A percentile compares a stretch with the other conserved stretches of the same genome.
These are phyloP conservation scores for Linnaemya vulpina DNA, from an alignment of 2,888 invertebrate species.

Conservation along the genomic window DNA sequence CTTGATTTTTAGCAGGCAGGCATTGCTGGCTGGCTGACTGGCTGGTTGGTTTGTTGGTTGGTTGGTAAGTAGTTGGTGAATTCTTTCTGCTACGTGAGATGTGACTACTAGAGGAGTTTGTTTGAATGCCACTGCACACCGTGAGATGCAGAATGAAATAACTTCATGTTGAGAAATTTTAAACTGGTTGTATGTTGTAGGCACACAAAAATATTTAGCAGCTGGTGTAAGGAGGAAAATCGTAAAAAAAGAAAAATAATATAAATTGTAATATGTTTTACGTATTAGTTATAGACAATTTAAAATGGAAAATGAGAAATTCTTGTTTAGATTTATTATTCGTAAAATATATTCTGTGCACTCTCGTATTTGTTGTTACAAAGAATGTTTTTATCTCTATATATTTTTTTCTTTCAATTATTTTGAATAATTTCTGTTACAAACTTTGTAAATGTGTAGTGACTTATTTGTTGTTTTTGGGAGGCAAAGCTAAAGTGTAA, in stretches of 20 bases:
- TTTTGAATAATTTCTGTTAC: slow-evolving; percentile 1
- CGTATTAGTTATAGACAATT: slow-evolving; percentile 60
- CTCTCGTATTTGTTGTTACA: slow-evolving; percentile 8
- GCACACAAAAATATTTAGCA: slow-evolving; percentile 37
- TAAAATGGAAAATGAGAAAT: slow-evolving; percentile 41
- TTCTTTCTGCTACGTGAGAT: slow-evolving; percentile 46
- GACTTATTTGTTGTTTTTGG: not conserved
- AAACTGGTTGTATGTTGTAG: slow-evolving; percentile 34
- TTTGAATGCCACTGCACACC: slow-evolving; percentile 39
- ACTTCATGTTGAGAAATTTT: slow-evolving; percentile 33
- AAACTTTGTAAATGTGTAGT: not conserved
- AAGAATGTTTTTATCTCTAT: slow-evolving; percentile 1
- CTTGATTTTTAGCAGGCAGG: not conserved
- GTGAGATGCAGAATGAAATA: slow-evolving; percentile 31
- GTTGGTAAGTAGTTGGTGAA: slow-evolving; percentile 43
- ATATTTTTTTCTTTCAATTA: slow-evolving; percentile 12
- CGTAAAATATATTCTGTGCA: no score
- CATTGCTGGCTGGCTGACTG: not conserved
- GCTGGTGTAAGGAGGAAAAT: slow-evolving; percentile 24
- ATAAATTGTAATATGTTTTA: slow-evolving; percentile 48
- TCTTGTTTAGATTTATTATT: slow-evolving; percentile 29
- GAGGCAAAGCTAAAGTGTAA: not conserved
- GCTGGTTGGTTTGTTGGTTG: slow-evolving; percentile 4
- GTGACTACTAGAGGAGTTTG: slow-evolving; percentile 60
- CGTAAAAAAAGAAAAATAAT: not conserved